These are phyloP conservation scores for Lucinisca nassula DNA, from an alignment of 2,888 invertebrate genomes.

Conservation along the genomic window DNA sequence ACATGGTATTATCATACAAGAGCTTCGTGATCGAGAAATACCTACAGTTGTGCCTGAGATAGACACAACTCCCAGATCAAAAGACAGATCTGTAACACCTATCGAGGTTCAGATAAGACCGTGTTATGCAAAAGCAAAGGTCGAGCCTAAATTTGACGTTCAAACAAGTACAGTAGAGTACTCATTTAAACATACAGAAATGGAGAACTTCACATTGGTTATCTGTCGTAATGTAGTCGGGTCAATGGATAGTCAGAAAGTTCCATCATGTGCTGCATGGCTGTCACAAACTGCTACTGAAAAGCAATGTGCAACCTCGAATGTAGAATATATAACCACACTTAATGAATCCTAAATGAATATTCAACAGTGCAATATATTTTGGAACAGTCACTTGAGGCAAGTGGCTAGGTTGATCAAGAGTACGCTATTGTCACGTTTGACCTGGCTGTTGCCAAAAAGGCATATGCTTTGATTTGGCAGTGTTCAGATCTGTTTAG, in stretches of 20 bases:
- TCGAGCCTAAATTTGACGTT: conserved; percentile 27
- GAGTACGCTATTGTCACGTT: conserved; percentile 58
- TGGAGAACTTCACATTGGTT: not conserved
- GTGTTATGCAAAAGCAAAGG: conserved; percentile 44
- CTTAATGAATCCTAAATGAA: too few relatives aligned
- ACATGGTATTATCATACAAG: not conserved
- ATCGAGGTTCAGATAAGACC: conserved; percentile 20
- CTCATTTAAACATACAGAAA: not conserved
- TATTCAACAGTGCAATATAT: conserved; percentile 61
- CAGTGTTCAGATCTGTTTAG: conserved; percentile 15
- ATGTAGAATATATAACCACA: not conserved
- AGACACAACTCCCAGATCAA: not conserved
- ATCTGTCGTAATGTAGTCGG: not conserved
- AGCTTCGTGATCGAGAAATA: not conserved
- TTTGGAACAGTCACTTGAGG: conserved; percentile 42
- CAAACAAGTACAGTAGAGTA: not conserved
- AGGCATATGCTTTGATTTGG: conserved; percentile 55
- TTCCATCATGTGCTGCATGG: not conserved
- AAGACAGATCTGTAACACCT: conserved; percentile 22
- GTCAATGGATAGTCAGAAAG: not conserved
- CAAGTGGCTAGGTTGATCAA: conserved; percentile 47
- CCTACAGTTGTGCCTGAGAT: not conserved
- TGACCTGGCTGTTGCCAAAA: conserved; percentile 64
- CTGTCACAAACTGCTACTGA: not conserved
- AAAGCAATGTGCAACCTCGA: too few relatives aligned